These are phyloP conservation scores for Pristionchus fissidentatus DNA, from an alignment of 2,888 invertebrate species.

Conservation along the genomic window DNA sequence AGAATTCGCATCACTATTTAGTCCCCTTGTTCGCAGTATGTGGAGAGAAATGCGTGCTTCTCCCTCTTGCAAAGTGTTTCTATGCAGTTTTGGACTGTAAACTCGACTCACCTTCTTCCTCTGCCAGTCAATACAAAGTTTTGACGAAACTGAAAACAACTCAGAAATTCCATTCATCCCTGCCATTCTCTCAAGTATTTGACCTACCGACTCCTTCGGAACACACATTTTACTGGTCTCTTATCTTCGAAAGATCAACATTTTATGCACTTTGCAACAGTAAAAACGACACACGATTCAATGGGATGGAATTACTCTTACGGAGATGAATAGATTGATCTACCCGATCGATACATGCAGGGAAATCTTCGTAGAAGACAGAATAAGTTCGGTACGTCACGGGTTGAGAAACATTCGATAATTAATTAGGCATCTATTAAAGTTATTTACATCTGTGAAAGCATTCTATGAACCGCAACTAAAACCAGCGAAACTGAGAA, in stretches of 20 bases:
- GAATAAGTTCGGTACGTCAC: too few relatives aligned
- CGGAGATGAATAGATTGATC: conserved; percentile 34
- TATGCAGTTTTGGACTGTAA: conserved; percentile 27
- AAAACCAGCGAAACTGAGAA: conserved; percentile 13
- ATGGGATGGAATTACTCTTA: conserved; percentile 35
- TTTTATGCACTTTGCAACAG: conserved; percentile 15
- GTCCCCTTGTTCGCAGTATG: neutral
- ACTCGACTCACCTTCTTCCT: conserved; percentile 22
- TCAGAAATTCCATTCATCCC: neutral
- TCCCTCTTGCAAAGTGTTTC: conserved; percentile 15
- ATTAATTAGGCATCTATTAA: conserved; percentile 29
- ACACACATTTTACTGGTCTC: neutral
- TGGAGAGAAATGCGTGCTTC: neutral
- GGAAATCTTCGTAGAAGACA: conserved; percentile 36
- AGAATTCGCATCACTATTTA: neutral
- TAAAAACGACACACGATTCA: conserved; percentile 28
- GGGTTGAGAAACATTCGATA: too few relatives aligned
- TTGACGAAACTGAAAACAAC: conserved; percentile 20
- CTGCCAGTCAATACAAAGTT: neutral
- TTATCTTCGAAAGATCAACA: neutral
- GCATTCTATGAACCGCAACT: conserved; percentile 38
- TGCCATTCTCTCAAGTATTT: conserved; percentile 11
- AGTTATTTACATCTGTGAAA: conserved; percentile 26
- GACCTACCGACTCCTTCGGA: neutral
- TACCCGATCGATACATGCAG: conserved; percentile 20